Conservation (phyloP, 2,797 vertebrate species). For the Gobio occitaniae region DNA sequence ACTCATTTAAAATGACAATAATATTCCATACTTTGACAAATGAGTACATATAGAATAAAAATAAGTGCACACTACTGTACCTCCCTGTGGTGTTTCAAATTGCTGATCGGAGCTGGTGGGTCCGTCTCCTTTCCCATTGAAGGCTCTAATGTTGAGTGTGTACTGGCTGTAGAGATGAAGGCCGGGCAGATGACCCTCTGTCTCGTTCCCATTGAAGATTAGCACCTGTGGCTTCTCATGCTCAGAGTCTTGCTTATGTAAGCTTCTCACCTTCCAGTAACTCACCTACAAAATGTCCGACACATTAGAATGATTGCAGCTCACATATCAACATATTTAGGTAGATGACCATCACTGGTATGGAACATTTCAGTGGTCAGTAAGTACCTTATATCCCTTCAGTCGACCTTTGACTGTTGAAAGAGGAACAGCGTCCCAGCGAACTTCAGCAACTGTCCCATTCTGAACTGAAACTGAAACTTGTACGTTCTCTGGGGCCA, state of each 20-base stretch:
- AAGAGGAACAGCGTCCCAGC: constrained; percentile 87
- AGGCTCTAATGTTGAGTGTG: constrained; percentile 84
- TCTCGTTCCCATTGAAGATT: constrained; percentile 86
- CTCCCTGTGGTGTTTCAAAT: constrained; percentile 94
- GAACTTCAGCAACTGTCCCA: constrained; percentile 88
- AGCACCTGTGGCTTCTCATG: constrained; percentile 82
- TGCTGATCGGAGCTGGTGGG: constrained; percentile 81
- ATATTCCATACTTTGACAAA: not conserved
- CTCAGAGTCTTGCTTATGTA: constrained; percentile 76
- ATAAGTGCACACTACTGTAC: constrained; percentile 68
- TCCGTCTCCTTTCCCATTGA: constrained; percentile 93
- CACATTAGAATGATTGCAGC: not conserved
- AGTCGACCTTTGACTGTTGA: constrained; percentile 86
- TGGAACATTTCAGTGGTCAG: not conserved
- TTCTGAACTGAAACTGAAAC: constrained; percentile 85
- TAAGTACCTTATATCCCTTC: constrained; percentile 88
- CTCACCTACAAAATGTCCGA: constrained; percentile 79
- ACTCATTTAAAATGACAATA: not conserved
- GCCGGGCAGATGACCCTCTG: constrained; percentile 85
- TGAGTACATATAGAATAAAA: not conserved
- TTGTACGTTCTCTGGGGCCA: constrained; percentile 84
- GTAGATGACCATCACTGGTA: not conserved
- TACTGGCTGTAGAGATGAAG: constrained; percentile 91
- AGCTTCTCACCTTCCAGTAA: constrained; percentile 83
- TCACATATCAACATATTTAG: not conserved